phyloP scores from a whole-genome alignment of 2,113 vertebrate genomes.

The Anseranas semipalmata region DNA sequence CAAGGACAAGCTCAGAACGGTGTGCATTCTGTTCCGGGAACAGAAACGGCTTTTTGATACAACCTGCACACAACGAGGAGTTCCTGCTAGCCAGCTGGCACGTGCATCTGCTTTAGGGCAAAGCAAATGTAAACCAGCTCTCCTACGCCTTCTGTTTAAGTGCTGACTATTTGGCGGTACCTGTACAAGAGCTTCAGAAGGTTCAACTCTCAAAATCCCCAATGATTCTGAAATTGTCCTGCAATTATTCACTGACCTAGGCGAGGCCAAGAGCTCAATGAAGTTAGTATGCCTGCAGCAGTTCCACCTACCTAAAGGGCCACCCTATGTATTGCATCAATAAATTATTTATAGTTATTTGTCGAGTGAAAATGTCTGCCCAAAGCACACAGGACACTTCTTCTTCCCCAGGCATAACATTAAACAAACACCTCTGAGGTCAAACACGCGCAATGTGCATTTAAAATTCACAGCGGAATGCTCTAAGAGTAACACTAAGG shows the following conservation, averaged over 20 bases:
- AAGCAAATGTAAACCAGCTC: neutral
- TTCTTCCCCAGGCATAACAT: neutral
- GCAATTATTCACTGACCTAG: neutral
- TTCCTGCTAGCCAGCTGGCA: neutral
- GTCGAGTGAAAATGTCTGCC: neutral
- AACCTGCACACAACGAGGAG: neutral
- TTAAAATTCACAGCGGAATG: neutral
- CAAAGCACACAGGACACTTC: neutral
- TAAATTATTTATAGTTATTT: slow-evolving; percentile 7
- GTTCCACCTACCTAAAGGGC: neutral
- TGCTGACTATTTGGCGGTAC: neutral
- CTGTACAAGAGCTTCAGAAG: neutral
- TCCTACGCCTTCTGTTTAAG: neutral
- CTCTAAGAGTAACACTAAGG: neutral
- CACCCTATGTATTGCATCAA: neutral
- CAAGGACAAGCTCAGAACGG: neutral
- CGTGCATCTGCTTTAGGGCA: neutral
- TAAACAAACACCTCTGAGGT: neutral
- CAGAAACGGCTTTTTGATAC: no score
- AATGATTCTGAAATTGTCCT: neutral
- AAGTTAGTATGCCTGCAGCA: neutral
- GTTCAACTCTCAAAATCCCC: neutral
- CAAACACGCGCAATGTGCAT: rapidly evolving
- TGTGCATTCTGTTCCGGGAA: no score
- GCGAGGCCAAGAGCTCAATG: neutral